These are phyloP conservation scores for Mungos mungo DNA, from an alignment of 2,113 vertebrate species.

Conservation along the genomic window DNA sequence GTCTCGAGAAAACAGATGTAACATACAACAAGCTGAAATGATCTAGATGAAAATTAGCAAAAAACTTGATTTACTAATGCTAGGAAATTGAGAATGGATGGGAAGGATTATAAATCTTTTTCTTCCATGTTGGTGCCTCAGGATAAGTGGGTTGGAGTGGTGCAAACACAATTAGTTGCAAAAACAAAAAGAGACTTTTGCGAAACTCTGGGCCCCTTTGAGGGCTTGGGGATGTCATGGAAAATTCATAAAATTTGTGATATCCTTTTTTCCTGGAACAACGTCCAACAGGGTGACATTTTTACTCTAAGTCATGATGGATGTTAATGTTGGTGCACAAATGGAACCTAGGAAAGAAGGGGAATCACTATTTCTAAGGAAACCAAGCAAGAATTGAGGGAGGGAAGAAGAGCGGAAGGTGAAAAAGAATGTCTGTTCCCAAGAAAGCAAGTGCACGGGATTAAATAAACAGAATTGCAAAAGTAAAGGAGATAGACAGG, in stretches of 20 bases:
- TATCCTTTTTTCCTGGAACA: background rate
- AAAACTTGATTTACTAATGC: background rate
- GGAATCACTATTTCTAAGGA: background rate
- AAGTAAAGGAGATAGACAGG: background rate
- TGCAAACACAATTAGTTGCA: background rate
- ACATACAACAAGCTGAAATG: background rate
- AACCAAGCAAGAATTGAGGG: background rate
- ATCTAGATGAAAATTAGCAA: background rate
- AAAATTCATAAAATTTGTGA: background rate
- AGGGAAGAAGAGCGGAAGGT: accelerated
- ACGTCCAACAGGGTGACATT: background rate
- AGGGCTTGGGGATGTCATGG: background rate
- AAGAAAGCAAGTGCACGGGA: background rate
- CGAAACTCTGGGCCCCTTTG: background rate
- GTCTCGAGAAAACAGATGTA: background rate
- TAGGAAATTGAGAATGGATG: conserved; percentile 28
- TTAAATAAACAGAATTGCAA: background rate
- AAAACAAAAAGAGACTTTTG: background rate
- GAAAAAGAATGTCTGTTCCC: background rate
- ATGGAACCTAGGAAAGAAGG: background rate
- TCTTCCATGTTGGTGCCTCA: background rate
- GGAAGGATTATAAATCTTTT: background rate
- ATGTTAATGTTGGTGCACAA: background rate
- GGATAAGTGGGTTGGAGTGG: background rate
- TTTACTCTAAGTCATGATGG: background rate